Evolutionary conservation across 2,113 vertebrate species (phyloP).

Genomic region (Zootoca vivipara): DNA sequence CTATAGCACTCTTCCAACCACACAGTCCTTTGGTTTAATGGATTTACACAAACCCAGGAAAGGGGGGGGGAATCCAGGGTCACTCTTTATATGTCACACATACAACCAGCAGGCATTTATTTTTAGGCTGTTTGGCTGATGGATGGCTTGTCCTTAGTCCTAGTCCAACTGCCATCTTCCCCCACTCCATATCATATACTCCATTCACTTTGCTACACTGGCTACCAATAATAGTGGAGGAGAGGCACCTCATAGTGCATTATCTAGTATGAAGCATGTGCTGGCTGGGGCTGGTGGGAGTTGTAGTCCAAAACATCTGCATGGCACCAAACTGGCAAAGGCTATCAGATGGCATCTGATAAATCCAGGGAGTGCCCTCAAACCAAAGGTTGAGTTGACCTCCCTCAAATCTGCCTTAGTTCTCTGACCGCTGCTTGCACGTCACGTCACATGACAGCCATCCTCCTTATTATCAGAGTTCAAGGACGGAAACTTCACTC

Average conservation of each 20-base stretch:
- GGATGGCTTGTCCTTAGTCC: background rate
- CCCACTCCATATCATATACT: background rate
- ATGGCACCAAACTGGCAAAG: too few relatives aligned
- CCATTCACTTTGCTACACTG: background rate
- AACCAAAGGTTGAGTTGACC: background rate
- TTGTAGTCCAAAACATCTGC: too few relatives aligned
- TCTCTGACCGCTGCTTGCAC: background rate
- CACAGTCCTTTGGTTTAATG: background rate
- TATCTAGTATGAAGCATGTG: too few relatives aligned
- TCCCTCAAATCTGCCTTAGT: slow-evolving; percentile 29
- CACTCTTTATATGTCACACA: background rate
- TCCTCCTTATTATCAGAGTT: background rate
- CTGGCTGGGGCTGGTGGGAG: too few relatives aligned
- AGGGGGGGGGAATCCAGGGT: background rate
- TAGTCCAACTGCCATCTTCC: background rate
- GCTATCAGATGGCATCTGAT: slow-evolving; percentile 8
- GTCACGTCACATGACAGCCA: background rate
- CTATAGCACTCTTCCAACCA: too few relatives aligned
- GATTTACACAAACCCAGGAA: background rate
- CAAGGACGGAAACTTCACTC: background rate
- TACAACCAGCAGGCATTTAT: background rate
- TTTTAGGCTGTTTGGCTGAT: background rate
- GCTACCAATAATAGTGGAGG: background rate
- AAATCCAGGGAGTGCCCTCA: background rate
- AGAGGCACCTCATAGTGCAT: too few relatives aligned